Evolutionary conservation across 1,140 invertebrate species (phyloP), one percentile per base, ranked within the genome.

Genomic region (Bursaphelenchus mucronatus): DNA sequence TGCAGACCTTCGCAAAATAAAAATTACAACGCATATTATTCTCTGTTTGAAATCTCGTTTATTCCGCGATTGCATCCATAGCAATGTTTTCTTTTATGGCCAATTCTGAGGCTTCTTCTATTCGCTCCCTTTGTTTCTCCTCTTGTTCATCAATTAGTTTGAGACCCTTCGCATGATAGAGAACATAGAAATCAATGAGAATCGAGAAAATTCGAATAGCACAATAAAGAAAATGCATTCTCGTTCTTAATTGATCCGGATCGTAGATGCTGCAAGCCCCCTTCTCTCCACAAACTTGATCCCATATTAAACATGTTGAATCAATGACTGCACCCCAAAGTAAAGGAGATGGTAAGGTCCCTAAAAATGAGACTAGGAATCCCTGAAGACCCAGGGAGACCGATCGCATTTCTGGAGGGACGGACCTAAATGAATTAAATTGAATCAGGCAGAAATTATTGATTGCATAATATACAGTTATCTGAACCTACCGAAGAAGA

Each of bases 241-340:
- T 78, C 49, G 17, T 66, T 15, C 39, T n/a, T 7, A 45, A 39
- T 13, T 15, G 13, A 15, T 40, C 61, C 8, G 73, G 71, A 50
- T 80, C 79, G 61, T 83, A 83, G 41, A 83, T 54, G 21, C 70
- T 63, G 66, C 82, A 83, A 9, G 76, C 75, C 15, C 82, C 82
- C 19, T 56, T 67, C 43, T 72, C 66, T 40, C 73, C 81, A 45
- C 82, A 78, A 7, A 59, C 55, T 30, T 67, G 66, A 30, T 75
- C 68, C 82, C 82, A 83, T 10, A 82, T 57, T 19, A 81, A 40
- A 71, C 82, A 83, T 11, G 80, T 64, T 13, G 63, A 64, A 55
- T 83, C 82, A 21, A 83, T 73, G 2, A 83, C 72, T 51, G 74
- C 70, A 44, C 82, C 82, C 71, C 82, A 82, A 43, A 83, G 44